phyloP scores from a whole-genome alignment of 2,113 vertebrate species.

The Cavia porcellus region DNA sequence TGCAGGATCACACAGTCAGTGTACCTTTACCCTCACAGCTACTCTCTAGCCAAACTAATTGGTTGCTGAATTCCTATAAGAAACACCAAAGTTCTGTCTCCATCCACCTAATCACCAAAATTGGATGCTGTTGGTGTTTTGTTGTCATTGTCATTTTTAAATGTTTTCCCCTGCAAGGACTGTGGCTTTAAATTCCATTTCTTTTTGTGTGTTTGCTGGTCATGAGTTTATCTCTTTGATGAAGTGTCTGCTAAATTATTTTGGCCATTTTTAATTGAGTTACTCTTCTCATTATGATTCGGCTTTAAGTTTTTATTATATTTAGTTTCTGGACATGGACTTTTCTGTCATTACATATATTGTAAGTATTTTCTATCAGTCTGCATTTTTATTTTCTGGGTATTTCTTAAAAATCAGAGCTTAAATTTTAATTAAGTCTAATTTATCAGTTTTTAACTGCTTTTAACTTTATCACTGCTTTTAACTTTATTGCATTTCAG shows the following conservation, averaged over 20 bases:
- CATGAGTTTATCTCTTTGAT: neutral
- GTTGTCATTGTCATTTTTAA: neutral
- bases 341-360: neutral
- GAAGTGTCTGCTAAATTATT: neutral
- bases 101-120: neutral
- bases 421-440: neutral
- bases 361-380: slow-evolving; percentile 13
- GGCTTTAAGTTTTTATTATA: neutral
- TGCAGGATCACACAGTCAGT: neutral
- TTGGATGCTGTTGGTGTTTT: neutral
- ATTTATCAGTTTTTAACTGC: neutral
- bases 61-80: neutral
- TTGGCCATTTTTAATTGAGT: slow-evolving; percentile 3
- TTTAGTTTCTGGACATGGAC: neutral
- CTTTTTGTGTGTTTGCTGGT: neutral
- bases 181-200: slow-evolving; percentile 54
- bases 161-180: neutral
- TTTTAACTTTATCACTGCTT: slow-evolving; percentile 1
- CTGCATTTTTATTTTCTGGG: slow-evolving; percentile 15
- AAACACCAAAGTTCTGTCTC: neutral
- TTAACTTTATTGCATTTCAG: neutral
- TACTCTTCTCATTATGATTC: neutral
- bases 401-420: neutral
- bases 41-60: too few species aligned
- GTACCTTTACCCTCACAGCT: neutral